Evolutionary conservation across 2,113 vertebrate genomes (phyloP).

Genomic region (Corvus moneduloides): DNA sequence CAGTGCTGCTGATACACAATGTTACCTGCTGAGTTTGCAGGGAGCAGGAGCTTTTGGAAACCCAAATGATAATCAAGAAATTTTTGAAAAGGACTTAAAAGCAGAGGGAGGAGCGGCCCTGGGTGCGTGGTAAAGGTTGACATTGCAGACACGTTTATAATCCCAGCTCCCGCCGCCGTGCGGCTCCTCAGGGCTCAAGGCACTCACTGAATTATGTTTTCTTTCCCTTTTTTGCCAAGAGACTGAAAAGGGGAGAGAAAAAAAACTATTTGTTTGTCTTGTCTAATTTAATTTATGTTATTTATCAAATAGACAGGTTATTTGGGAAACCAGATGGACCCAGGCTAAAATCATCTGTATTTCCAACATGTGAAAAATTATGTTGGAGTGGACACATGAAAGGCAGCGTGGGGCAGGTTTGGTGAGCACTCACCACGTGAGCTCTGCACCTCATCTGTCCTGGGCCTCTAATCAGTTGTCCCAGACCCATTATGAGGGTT

Average conservation of each 20-base stretch:
- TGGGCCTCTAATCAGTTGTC: not conserved
- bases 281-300: slow-evolving; percentile 85
- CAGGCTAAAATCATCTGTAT: slow-evolving; percentile 82
- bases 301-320: slow-evolving; percentile 88
- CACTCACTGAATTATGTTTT: slow-evolving; percentile 60
- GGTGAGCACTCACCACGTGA: not conserved
- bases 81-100: not conserved
- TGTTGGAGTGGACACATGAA: slow-evolving; percentile 58
- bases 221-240: slow-evolving; percentile 43
- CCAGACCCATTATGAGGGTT: not conserved
- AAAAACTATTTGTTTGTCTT: slow-evolving; percentile 80
- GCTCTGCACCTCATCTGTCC: not conserved
- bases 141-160: slow-evolving; percentile 65
- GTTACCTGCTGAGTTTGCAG: not conserved
- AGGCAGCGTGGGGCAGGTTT: not conserved
- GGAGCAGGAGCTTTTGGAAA: not conserved
- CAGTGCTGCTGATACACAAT: fast-evolving
- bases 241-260: slow-evolving; percentile 27
- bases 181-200: slow-evolving; percentile 30
- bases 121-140: not conserved
- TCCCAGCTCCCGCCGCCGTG: not conserved
- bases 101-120: not conserved
- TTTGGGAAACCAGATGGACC: slow-evolving; percentile 84
- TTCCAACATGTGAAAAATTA: slow-evolving; percentile 78
- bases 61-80: not conserved